Percentiles rank a stretch among this genome's conserved stretches.
These are phyloP conservation scores for Agrochola lychnidis DNA, from an alignment of 2,888 invertebrate genomes.

Conservation along the genomic window DNA sequence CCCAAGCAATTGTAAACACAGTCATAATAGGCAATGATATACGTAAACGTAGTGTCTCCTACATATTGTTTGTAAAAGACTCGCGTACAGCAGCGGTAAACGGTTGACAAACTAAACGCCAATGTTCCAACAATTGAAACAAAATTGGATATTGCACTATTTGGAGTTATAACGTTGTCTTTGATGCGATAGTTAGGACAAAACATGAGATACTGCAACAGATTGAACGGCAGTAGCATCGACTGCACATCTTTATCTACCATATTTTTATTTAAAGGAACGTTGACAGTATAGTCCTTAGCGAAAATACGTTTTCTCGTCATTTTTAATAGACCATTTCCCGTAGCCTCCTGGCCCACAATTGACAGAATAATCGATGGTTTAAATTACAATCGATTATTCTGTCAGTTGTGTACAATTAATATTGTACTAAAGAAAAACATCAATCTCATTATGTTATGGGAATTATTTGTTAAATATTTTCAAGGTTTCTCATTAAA, in stretches of 20 bases:
- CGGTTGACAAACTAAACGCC: not conserved
- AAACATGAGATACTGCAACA: constrained; percentile 15
- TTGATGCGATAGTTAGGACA: constrained; percentile 26
- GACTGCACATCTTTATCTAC: constrained; percentile 31
- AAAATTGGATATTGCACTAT: not conserved
- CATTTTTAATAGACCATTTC: too few species aligned
- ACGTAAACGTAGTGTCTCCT: not conserved
- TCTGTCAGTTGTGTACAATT: too few species aligned
- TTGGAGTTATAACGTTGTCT: constrained; percentile 11
- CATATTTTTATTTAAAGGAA: not conserved
- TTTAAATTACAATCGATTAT: too few species aligned
- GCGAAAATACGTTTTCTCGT: too few species aligned
- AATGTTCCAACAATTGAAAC: constrained; percentile 15
- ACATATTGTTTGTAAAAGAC: constrained; percentile 7
- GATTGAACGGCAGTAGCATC: constrained; percentile 14
- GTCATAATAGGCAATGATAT: not conserved
- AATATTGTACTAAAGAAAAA: too few species aligned
- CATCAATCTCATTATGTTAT: not conserved
- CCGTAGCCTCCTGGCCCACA: too few species aligned
- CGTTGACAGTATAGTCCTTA: too few species aligned
- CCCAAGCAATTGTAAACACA: not conserved
- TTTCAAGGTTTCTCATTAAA: not conserved
- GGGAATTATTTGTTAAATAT: not conserved
- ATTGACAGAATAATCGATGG: too few species aligned
- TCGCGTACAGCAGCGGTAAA: not conserved